Percentiles rank a stretch among this genome's conserved stretches.
Conservation (phyloP, 1,140 invertebrate genomes). For the Drosophila sechellia region DNA sequence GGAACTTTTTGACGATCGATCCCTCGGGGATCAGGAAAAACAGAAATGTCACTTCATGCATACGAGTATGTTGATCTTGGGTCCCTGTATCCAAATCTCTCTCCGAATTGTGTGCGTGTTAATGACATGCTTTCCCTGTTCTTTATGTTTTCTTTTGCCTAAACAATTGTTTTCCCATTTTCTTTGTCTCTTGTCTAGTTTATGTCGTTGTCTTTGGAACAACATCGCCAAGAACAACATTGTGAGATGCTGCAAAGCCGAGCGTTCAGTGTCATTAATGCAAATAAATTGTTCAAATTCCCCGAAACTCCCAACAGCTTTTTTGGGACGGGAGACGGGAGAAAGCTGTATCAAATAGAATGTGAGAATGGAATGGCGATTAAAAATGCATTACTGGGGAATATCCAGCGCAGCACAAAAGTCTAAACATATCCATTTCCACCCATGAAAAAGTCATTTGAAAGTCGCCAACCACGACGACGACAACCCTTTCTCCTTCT, state of each 20-base stretch:
- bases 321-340: background rate
- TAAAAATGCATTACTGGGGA: slow-evolving; percentile 62
- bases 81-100: background rate
- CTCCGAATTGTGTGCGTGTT: slow-evolving; percentile 30
- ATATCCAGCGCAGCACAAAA: background rate
- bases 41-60: slow-evolving; percentile 30
- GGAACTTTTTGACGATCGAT: slow-evolving; percentile 36
- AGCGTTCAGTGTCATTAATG: slow-evolving; percentile 74
- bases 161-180: slow-evolving; percentile 68
- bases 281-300: slow-evolving; percentile 66
- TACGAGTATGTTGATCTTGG: slow-evolving; percentile 39
- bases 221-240: slow-evolving; percentile 18
- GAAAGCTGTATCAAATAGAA: slow-evolving; percentile 19
- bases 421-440: slow-evolving; percentile 29
- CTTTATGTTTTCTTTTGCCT: slow-evolving; percentile 40
- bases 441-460: slow-evolving; percentile 48
- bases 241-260: slow-evolving; percentile 33
- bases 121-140: slow-evolving; percentile 42
- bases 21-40: slow-evolving; percentile 30
- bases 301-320: slow-evolving; percentile 25
- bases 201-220: slow-evolving; percentile 41
- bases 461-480: slow-evolving; percentile 29
- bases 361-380: slow-evolving; percentile 52
- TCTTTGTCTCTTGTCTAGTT: slow-evolving; percentile 40
- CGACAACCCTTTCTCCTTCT: slow-evolving; percentile 43